Evolutionary conservation across 1,140 invertebrate genomes (phyloP), one percentile per base, ranked within the genome.

Genomic region (Macrobrachium rosenbergii): DNA sequence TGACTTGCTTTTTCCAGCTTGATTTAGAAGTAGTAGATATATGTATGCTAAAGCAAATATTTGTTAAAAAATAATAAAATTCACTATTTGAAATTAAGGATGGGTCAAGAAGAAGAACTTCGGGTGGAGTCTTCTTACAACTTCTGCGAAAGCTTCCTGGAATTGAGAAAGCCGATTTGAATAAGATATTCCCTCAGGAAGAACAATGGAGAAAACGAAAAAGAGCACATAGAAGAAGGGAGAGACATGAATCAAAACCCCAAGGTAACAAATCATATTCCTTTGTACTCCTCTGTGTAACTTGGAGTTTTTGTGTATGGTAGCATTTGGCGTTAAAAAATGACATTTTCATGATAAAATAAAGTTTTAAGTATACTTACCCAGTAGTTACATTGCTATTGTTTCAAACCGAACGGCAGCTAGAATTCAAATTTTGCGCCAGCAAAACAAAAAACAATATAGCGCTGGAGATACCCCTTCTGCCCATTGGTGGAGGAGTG

Each of bases 61-160:
- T 52, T 52, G 12, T 5, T 52, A 10, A 2, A 52, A 52, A 52
- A 52, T 52, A 10, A 52, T 52, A 52, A 52, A 10, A 52, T 52
- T 2, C 12, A 52, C 52, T 52, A 52, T 76, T 69, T 5, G 8
- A 19, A 43, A 16, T 19, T 5, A 90, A 96, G 95, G 96, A 96
- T 93, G 95, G 95, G 82, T 95, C 94, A 59, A 93, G 96, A 82
- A 93, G 96, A 87, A 93, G 96, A 90, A 97, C 96, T 28, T 94
- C 96, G 0, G 96, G 96, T 8, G 96, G 96, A 69, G 94, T 97
- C 86, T 97, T 95, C 91, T 93, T 98, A 14, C 96, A 95, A 91
- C 92, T 98, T 19, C 91, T 97, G 28, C 96, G 97, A 92, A 93
- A 94, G 62, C 23, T 72, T 5, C 86, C 72, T 14, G 58, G 60